Evolutionary conservation across 2,113 vertebrate genomes (phyloP).

Genomic region (Panthera leo): DNA sequence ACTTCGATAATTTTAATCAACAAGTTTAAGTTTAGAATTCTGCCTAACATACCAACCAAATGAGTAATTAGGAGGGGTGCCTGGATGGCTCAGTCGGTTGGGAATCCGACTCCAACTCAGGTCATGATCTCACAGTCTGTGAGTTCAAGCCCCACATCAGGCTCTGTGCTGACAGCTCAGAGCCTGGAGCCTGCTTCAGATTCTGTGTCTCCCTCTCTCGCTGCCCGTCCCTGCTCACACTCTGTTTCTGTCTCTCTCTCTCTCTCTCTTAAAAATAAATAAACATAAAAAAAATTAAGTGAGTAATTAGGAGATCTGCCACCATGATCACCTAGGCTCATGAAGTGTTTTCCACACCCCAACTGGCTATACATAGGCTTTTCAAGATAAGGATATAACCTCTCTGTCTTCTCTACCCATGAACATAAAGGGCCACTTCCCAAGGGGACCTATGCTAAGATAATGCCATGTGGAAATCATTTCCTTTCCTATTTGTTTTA

Average conservation of each 20-base stretch:
- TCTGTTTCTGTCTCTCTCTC: no score
- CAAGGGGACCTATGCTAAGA: not conserved
- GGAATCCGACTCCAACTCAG: no score
- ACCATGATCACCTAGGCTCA: not conserved
- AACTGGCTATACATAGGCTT: not conserved
- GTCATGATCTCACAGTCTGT: no score
- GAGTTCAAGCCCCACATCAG: no score
- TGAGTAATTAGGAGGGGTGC: not conserved
- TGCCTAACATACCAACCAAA: not conserved
- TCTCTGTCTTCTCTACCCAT: not conserved
- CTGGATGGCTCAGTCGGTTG: no score
- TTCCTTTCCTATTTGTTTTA: not conserved
- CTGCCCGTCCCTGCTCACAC: no score
- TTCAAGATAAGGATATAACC: not conserved
- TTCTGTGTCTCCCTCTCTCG: no score
- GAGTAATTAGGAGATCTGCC: not conserved
- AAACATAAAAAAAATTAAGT: not conserved
- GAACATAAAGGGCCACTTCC: not conserved
- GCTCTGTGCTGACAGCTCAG: no score
- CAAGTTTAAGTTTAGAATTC: not conserved
- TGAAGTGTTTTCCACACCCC: not conserved
- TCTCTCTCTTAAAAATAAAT: no score
- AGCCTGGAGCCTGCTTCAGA: no score
- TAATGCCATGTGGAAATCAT: not conserved
- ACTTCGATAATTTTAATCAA: not conserved